Base-by-base conservation (phyloP, 2,113 vertebrate genomes). In the Calidris pugnax region DNA sequence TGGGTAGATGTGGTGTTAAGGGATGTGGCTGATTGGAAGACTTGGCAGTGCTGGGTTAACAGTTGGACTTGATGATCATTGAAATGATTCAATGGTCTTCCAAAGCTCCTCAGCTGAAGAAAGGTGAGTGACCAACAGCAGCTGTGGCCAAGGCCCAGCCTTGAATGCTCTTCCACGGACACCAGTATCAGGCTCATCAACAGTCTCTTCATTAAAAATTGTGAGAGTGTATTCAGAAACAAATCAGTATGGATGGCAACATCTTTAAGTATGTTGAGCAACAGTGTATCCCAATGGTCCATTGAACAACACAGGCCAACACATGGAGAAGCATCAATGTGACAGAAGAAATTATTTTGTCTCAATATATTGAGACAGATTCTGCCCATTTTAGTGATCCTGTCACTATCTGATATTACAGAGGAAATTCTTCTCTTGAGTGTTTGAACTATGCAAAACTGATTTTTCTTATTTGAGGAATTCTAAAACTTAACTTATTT, bases 111-210 rank as follows among this genome's bases (percentile, higher is more conserved):
- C 71, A 72, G 9, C 37, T 67, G n/a, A 51, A 53, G 75, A 55
- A 62, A 60, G 48, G 16, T 1, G 1, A 79, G 59, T 1, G 32
- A 76, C 47, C 90, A 77, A 57, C 5, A 85, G 30, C 37, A 80
- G 28, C 45, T 26, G 12, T 22, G 32, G 57, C 35, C 45, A 35
- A 73, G 48, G 9, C 26, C 26, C 67, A 57, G 56, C 30, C 27
- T 33, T 22, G 47, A 67, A 67, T 5, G 18, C 16, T 35, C 79
- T 74, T 57, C n/a, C 55, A 20, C 13, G 50, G 41, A 30, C 66
- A 56, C 11, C 41, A 43, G 15, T 1, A 37, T 2, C n/a, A n/a
- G n/a, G n/a, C n/a, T n/a, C 3, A 0, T 9, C 7, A 2, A 10
- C 14, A 50, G 9, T 3, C 7, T 16, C 26, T 43, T 5, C 0